Evolutionary conservation across 2,888 invertebrate species (phyloP).

Genomic region (Venusia cambrica): DNA sequence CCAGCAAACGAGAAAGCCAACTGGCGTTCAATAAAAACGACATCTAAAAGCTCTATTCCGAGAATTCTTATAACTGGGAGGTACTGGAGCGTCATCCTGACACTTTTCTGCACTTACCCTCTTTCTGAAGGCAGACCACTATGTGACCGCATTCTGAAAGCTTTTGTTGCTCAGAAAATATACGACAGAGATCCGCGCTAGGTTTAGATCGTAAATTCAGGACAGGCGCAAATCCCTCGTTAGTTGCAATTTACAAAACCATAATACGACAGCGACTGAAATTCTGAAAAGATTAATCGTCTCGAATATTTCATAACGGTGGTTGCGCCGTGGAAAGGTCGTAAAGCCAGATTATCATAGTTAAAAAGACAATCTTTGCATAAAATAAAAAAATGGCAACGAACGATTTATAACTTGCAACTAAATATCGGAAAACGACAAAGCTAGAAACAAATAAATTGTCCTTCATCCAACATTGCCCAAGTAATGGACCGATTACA

Average conservation of each 20-base stretch:
- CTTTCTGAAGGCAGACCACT: conserved; percentile 38
- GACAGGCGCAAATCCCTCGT: conserved; percentile 24
- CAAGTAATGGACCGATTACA: conserved; percentile 26
- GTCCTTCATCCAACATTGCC: conserved; percentile 16
- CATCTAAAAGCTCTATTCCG: conserved; percentile 51
- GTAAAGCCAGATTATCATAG: conserved; percentile 31
- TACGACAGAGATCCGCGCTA: too few relatives aligned
- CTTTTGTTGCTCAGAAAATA: conserved; percentile 58
- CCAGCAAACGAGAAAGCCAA: conserved; percentile 33
- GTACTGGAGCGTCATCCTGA: conserved; percentile 40
- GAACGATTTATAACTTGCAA: too few relatives aligned
- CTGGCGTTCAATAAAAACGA: conserved; percentile 45
- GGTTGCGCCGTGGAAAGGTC: conserved; percentile 30
- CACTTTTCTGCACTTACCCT: conserved; percentile 66
- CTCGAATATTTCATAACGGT: conserved; percentile 37
- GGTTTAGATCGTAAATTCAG: conserved; percentile 1
- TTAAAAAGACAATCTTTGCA: too few relatives aligned
- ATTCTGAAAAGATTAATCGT: conserved; percentile 52
- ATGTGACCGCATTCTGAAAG: conserved; percentile 60
- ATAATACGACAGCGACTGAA: conserved; percentile 43
- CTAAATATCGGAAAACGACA: conserved; percentile 3
- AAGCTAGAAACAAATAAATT: conserved; percentile 17
- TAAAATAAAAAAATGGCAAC: too few relatives aligned
- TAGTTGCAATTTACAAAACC: conserved; percentile 50
- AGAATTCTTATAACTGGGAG: conserved; percentile 45